Evolutionary conservation across 2,113 vertebrate genomes (phyloP), one percentile per base, ranked within the genome.

Genomic region (Corythaixoides concolor): DNA sequence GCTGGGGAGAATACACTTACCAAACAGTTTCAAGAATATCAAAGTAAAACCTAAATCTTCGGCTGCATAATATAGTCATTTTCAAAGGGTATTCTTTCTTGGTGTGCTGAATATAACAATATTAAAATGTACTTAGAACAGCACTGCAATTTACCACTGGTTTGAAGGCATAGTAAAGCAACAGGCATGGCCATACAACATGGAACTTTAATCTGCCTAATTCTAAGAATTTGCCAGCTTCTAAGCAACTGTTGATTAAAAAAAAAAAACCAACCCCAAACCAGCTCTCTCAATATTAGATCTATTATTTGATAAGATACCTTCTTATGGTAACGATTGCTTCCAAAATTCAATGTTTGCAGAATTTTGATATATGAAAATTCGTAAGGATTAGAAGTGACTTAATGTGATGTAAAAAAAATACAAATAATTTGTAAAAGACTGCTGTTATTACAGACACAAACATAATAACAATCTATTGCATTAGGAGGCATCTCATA

Each of bases 1-100:
- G 75, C 72, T 84, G 70, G 77, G 87, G 50, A 92, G 70, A 95
- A 92, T 14, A 78, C 84, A 89, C 73, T 95, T 95, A 97, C 63
- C 79, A 81, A 80, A 94, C 14, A 85, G 67, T 35, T 85, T 74
- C 75, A 90, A 70, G 43, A 80, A 80, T 83, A 95, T 88, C 82
- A 90, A 94, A 95, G 93, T 67, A 77, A 94, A 84, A 75, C 32
- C 63, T 74, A 77, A 85, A 84, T 67, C 79, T 92, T 92, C 72
- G 75, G 41, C 68, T 86, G 76, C 75, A 86, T 67, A 93, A 92
- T 67, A 63, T 15, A 80, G 33, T 28, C 8, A 84, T 81, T 93
- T 93, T 90, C 83, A 93, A 83, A 90, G 63, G 33, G 19, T 70
- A 80, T 67, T 91, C 18, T 83, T 86, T 72, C 75, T 43, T 47